Evolutionary conservation across 2,113 vertebrate species (phyloP), one percentile per base, ranked within the genome.

Genomic region (Cynocephalus volans): DNA sequence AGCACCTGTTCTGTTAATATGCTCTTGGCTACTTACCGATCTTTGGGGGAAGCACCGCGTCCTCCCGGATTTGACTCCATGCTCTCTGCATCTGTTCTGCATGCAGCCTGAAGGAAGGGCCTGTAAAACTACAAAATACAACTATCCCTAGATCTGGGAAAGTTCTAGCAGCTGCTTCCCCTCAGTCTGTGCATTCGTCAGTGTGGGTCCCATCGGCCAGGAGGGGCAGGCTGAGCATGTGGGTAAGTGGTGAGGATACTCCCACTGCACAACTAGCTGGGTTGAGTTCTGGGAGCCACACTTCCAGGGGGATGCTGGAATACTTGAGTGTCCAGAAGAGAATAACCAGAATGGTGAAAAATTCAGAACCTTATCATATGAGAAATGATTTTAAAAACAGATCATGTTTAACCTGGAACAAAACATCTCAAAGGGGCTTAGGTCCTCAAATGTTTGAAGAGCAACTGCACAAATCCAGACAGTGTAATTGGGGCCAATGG

Each of bases 321-420:
- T 72, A 84, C 62, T 81, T 4, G 5, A 33, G 18, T 10, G 21
- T 52, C 28, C 5, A 58, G 14, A 92, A 76, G 5, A 92, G 45
- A 89, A 87, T 90, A 45, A 69, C 62, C 73, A 92, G 21, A 56
- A 65, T 36, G 64, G 41, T 33, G 10, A 65, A 73, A 90, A 65
- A 8, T 69, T 64, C 56, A 45, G 36, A 98, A 56, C 6, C 33
- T 86, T 83, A 45, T 48, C 52, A 4, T 28, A n/a, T 4, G 33
- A 88, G 64, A 72, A 84, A 84, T 54, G 31, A 92, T 67, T 80
- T 33, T 54, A 90, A 72, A 95, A 77, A 81, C 28, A 48, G 54
- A 60, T 72, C 24, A 1, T 45, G n/a, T 81, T 56, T 65, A 75
- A 11, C 64, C 9, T 50, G 36, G 18, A 73, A 67, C n/a, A 76